Evolutionary conservation across 2,888 invertebrate genomes (phyloP).

Genomic region (Mesochorus sp.): DNA sequence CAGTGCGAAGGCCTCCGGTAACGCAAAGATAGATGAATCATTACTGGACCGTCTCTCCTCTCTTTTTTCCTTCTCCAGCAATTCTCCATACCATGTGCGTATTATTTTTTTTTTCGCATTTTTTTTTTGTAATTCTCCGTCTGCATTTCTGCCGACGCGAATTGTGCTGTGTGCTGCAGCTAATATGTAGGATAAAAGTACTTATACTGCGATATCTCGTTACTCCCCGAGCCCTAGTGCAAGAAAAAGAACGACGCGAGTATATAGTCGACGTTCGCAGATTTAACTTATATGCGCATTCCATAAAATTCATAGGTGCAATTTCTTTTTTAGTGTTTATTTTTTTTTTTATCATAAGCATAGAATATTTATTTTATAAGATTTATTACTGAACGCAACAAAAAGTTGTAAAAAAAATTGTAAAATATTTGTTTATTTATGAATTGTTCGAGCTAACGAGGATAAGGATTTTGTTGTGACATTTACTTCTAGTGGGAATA

Average conservation of each 20-base stretch:
- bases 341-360: neutral
- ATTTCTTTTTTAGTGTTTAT: neutral
- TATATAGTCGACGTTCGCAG: neutral
- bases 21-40: constrained; percentile 58
- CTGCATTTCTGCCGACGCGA: constrained; percentile 11
- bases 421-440: too few relatives aligned
- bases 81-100: neutral
- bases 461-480: too few relatives aligned
- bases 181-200: neutral
- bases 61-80: constrained; percentile 11
- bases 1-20: constrained; percentile 32
- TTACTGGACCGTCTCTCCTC: constrained; percentile 20
- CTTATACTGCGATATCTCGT: constrained; percentile 18
- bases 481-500: too few relatives aligned
- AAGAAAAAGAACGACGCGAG: neutral
- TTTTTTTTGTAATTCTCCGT: neutral
- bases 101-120: neutral
- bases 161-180: neutral
- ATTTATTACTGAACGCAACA: too few relatives aligned
- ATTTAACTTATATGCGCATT: too few relatives aligned
- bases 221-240: neutral
- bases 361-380: too few relatives aligned
- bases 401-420: too few relatives aligned
- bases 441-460: too few relatives aligned
- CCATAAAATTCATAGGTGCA: too few relatives aligned